Conservation (phyloP, 1,140 invertebrate genomes). For the Drosophila suzukii region DNA sequence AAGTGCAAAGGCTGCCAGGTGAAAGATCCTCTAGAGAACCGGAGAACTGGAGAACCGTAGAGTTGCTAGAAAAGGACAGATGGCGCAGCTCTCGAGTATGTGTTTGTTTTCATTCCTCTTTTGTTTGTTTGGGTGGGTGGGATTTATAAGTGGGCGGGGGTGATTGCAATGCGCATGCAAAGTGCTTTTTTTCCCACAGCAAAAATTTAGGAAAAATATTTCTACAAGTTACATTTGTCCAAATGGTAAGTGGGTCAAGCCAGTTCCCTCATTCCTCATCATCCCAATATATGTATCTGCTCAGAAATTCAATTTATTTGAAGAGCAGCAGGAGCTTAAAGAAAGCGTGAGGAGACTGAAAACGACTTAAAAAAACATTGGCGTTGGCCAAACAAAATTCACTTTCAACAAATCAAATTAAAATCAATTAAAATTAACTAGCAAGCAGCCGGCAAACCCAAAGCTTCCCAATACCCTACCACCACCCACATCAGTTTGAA, state of each 20-base stretch:
- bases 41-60: conserved; percentile 14
- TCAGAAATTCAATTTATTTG: conserved; percentile 44
- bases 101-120: conserved; percentile 14
- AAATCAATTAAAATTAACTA: conserved; percentile 82
- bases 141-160: background rate
- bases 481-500: conserved; percentile 15
- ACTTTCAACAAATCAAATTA: conserved; percentile 72
- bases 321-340: background rate
- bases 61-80: background rate
- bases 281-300: background rate
- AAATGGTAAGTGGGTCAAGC: conserved; percentile 46
- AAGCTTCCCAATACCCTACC: conserved; percentile 28
- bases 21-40: conserved; percentile 40
- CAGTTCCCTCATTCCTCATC: background rate
- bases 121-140: conserved; percentile 13
- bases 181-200: conserved; percentile 36
- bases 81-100: conserved; percentile 20
- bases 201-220: conserved; percentile 51
- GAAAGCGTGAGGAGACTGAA: background rate
- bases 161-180: conserved; percentile 50
- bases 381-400: conserved; percentile 55
- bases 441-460: conserved; percentile 50
- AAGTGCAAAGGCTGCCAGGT: conserved; percentile 50
- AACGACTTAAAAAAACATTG: conserved; percentile 19
- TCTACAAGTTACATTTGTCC: conserved; percentile 33